Conservation (phyloP, 2,888 invertebrate species). For the Diloba caeruleocephala region DNA sequence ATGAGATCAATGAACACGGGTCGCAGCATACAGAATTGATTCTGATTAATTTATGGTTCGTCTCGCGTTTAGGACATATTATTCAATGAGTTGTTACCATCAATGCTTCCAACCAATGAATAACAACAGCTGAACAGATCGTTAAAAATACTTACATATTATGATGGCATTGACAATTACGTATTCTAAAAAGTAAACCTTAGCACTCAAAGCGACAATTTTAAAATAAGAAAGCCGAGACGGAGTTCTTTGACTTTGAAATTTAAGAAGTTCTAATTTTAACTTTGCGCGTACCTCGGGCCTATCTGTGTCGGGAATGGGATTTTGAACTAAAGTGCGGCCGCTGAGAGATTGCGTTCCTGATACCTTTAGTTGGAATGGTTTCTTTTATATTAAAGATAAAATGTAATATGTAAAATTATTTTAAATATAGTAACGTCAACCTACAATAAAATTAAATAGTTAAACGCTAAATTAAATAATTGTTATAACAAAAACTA, state of each 20-base stretch:
- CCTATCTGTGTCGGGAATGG: not conserved
- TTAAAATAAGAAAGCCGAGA: conserved; percentile 17
- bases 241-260: conserved; percentile 32
- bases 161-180: not conserved
- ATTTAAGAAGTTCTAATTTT: conserved; percentile 53
- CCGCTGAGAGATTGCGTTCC: no score
- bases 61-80: conserved; percentile 17
- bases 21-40: conserved; percentile 35
- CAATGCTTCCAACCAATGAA: conserved; percentile 14
- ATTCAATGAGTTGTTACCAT: no score
- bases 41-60: conserved; percentile 48
- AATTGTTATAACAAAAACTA: no score
- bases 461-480: no score
- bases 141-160: conserved; percentile 9
- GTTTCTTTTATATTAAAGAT: no score
- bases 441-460: no score
- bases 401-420: no score
- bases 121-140: conserved; percentile 11
- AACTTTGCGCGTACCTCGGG: conserved; percentile 24
- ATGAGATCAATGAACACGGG: conserved; percentile 17
- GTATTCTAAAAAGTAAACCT: not conserved
- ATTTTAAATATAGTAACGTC: no score
- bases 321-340: no score
- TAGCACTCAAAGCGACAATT: conserved; percentile 10
- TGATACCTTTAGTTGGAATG: no score